These are phyloP conservation scores for Grantiella picta DNA, from an alignment of 2,113 vertebrate genomes.

Conservation along the genomic window DNA sequence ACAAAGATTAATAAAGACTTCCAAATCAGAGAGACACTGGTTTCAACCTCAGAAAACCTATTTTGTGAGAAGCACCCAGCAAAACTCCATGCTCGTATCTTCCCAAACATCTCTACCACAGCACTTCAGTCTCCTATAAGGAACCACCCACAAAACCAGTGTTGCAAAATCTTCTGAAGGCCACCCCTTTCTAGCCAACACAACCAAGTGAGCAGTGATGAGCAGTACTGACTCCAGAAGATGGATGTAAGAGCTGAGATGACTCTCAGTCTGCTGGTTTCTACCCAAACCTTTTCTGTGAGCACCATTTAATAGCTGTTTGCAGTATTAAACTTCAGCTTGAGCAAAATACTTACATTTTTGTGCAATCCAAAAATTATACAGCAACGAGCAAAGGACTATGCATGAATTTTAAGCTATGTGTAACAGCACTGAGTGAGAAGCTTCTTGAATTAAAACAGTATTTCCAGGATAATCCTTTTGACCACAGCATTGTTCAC, in stretches of 20 bases:
- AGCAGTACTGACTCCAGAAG: neutral
- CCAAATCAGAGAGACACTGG: neutral
- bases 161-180: neutral
- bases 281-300: neutral
- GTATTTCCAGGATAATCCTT: neutral
- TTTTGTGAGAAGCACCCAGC: neutral
- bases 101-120: neutral
- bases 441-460: neutral
- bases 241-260: neutral
- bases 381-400: rapidly evolving
- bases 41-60: neutral
- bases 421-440: neutral
- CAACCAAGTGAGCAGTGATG: neutral
- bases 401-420: neutral
- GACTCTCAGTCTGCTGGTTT: neutral
- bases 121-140: neutral
- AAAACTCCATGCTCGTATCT: neutral
- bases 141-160: neutral
- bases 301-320: neutral
- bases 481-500: neutral
- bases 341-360: neutral
- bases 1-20: neutral
- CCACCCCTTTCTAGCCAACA: neutral
- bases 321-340: neutral
- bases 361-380: neutral